Percentiles rank a stretch among this genome's conserved stretches.
These are phyloP conservation scores for Euthynnus affinis DNA, from an alignment of 2,797 vertebrate species.

Conservation along the genomic window DNA sequence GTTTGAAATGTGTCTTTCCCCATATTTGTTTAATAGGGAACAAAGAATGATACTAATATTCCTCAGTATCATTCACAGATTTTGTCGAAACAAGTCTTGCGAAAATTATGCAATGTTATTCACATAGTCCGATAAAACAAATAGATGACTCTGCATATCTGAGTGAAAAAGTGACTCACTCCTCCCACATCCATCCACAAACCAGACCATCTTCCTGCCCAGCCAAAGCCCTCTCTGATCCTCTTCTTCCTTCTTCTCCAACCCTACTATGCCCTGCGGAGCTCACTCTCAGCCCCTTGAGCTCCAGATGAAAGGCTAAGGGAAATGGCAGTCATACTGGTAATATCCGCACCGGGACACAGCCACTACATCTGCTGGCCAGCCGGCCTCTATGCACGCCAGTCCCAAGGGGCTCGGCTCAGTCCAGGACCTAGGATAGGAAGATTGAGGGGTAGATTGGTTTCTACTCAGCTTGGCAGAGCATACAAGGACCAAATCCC, in stretches of 20 bases:
- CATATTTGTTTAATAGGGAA: neutral
- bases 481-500: slow-evolving; percentile 63
- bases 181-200: slow-evolving; percentile 54
- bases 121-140: slow-evolving; percentile 38
- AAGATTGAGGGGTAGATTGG: slow-evolving; percentile 49
- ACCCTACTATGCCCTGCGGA: slow-evolving; percentile 64
- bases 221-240: slow-evolving; percentile 71
- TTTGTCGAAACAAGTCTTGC: neutral
- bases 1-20: neutral
- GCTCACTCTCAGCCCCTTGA: slow-evolving; percentile 65
- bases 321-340: slow-evolving; percentile 80
- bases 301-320: slow-evolving; percentile 77
- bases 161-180: slow-evolving; percentile 54
- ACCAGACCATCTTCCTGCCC: slow-evolving; percentile 63
- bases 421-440: slow-evolving; percentile 53
- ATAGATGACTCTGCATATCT: slow-evolving; percentile 52
- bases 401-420: slow-evolving; percentile 55
- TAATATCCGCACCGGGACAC: slow-evolving; percentile 80
- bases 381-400: slow-evolving; percentile 69
- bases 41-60: neutral
- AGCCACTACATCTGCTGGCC: slow-evolving; percentile 80
- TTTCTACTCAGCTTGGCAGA: slow-evolving; percentile 51
- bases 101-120: slow-evolving; percentile 21
- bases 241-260: slow-evolving; percentile 68
- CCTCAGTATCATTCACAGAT: slow-evolving; percentile 20